Conservation (phyloP, 35 echinoderm and acorn worm genomes). For the Hemicentrotus pulcherrimus region DNA sequence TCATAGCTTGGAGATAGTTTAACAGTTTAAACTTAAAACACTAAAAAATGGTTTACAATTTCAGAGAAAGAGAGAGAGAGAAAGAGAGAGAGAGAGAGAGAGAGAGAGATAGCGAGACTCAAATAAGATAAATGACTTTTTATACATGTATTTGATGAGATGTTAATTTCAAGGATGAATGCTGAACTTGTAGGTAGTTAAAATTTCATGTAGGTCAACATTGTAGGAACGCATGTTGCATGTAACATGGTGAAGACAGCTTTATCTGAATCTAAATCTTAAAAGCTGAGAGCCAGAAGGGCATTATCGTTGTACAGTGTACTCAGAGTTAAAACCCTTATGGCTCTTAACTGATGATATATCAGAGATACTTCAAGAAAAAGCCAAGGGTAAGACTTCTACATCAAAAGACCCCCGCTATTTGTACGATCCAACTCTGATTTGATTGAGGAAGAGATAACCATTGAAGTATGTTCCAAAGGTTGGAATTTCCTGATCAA, state of each 20-base stretch:
- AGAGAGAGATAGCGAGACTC: background rate
- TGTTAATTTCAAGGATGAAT: background rate
- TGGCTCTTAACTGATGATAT: too few relatives aligned
- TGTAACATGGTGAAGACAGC: background rate
- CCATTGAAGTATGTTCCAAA: background rate
- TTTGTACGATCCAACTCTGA: background rate
- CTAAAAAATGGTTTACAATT: too few relatives aligned
- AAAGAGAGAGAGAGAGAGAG: background rate
- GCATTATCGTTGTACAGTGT: too few relatives aligned
- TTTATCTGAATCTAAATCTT: background rate
- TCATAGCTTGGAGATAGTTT: too few relatives aligned
- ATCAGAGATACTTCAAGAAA: background rate
- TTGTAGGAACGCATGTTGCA: background rate
- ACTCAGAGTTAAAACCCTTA: too few relatives aligned
- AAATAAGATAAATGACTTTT: background rate
- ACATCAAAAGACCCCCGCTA: background rate
- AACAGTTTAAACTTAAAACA: too few relatives aligned
- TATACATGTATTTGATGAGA: background rate
- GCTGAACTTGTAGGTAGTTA: background rate
- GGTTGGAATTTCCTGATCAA: background rate
- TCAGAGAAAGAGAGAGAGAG: background rate
- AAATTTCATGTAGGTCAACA: background rate
- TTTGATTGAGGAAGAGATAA: background rate
- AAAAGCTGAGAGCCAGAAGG: too few relatives aligned
- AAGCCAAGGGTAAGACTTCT: background rate